phyloP scores from a whole-genome alignment of 2,113 vertebrate species.

The Cygnus atratus region DNA sequence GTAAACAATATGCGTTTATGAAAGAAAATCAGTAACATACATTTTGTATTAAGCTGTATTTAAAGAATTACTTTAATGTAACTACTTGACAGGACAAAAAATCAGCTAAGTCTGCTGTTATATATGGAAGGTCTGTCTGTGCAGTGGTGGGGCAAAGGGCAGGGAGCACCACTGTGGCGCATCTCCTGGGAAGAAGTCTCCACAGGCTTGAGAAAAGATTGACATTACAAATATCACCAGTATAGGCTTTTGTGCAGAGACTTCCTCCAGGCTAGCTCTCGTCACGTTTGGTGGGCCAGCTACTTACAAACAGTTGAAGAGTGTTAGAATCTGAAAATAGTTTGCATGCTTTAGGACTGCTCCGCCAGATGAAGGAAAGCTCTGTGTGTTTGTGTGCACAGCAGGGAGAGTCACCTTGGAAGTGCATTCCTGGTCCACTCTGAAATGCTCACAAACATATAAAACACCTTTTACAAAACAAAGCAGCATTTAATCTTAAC shows the following conservation, averaged over 20 bases:
- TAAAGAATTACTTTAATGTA: neutral
- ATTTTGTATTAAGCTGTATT: neutral
- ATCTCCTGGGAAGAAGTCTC: neutral
- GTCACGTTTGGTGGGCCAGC: neutral
- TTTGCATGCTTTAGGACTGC: neutral
- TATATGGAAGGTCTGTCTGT: neutral
- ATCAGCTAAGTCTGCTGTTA: neutral
- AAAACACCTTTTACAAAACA: neutral
- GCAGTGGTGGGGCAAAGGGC: accelerated
- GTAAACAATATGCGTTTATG: neutral
- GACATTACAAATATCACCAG: neutral
- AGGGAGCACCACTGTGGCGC: accelerated
- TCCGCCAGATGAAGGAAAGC: neutral
- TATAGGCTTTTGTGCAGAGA: neutral
- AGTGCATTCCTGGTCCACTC: neutral
- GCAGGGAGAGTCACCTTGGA: neutral
- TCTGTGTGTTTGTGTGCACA: neutral
- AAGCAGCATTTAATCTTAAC: neutral
- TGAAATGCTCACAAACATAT: neutral
- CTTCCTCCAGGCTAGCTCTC: neutral
- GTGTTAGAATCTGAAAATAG: neutral
- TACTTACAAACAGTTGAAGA: neutral
- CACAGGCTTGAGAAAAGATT: neutral
- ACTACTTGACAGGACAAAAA: neutral
- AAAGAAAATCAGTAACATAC: neutral